Evolutionary conservation across 2,113 vertebrate genomes (phyloP).

Genomic region (Aegithalos caudatus): DNA sequence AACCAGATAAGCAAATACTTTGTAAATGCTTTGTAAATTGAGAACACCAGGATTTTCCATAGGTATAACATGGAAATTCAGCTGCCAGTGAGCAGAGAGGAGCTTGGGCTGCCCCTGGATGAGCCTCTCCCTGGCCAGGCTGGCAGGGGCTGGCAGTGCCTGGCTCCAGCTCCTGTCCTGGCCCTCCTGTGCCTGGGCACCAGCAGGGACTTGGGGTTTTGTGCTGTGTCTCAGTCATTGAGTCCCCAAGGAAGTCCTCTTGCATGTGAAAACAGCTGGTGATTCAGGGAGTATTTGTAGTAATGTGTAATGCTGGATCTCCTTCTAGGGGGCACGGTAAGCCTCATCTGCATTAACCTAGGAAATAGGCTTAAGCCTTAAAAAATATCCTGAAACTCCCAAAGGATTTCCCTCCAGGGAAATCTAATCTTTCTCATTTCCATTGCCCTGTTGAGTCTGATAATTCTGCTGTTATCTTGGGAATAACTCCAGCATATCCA

Average conservation of each 20-base stretch:
- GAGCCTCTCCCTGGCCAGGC: not conserved
- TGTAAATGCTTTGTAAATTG: not conserved
- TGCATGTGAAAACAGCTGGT: fast-evolving
- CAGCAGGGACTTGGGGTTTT: fast-evolving
- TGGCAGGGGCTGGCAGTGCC: not conserved
- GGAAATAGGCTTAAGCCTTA: not conserved
- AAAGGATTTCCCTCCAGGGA: not conserved
- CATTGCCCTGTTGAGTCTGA: not conserved
- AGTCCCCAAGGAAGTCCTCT: not conserved
- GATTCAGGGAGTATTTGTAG: not conserved
- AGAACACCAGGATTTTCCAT: not conserved
- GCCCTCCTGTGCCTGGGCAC: not conserved
- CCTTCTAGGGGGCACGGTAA: not conserved
- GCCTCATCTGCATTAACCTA: not conserved
- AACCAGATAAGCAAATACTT: not conserved
- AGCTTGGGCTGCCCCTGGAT: fast-evolving
- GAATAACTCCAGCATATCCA: not conserved
- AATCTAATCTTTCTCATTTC: not conserved
- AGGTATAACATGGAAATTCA: not conserved
- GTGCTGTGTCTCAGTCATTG: not conserved
- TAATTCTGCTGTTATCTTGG: not conserved
- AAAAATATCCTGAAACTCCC: not conserved
- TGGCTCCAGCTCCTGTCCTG: not conserved
- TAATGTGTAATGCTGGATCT: not conserved
- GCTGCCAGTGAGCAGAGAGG: not conserved